A percentile compares a stretch with the other conserved stretches of the same genome.
phyloP scores from a whole-genome alignment of 2,888 invertebrate species.

The Drosophila mimetica region DNA sequence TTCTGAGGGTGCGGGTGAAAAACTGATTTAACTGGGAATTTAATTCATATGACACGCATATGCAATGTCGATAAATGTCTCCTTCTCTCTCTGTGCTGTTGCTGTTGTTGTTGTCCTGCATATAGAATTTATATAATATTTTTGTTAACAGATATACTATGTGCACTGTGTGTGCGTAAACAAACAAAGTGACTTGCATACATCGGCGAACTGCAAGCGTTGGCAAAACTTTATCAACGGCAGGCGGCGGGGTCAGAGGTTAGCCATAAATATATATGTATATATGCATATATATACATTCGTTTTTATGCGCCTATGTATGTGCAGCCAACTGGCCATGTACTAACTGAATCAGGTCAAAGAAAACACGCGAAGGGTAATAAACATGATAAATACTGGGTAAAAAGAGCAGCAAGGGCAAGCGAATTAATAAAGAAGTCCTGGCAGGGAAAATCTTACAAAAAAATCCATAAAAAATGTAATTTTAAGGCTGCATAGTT shows the following conservation, averaged over 20 bases:
- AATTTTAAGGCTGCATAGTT: no score
- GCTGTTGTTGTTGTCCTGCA: constrained; percentile 7
- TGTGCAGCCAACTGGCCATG: constrained; percentile 2
- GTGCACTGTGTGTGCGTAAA: constrained; percentile 1
- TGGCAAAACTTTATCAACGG: constrained; percentile 27
- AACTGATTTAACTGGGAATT: constrained; percentile 40
- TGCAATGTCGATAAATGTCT: constrained; percentile 23
- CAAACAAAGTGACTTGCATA: constrained; percentile 23
- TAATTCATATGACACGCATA: constrained; percentile 39
- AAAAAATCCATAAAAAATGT: no score
- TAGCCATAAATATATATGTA: constrained; percentile 21
- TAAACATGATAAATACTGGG: constrained; percentile 41
- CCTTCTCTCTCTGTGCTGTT: constrained; percentile 10
- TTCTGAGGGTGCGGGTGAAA: constrained; percentile 2
- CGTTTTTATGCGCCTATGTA: background rate
- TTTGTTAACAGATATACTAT: constrained; percentile 11
- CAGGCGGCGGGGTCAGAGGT: constrained; percentile 13
- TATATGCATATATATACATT: background rate
- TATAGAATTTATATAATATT: constrained; percentile 38
- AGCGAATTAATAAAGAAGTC: constrained; percentile 21
- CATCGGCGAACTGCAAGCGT: constrained; percentile 25
- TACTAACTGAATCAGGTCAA: constrained; percentile 35
- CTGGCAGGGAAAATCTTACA: no score
- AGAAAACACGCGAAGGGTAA: constrained; percentile 42
- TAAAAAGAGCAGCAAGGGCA: constrained; percentile 15